A percentile compares a stretch with the other conserved stretches of the same genome.
These are phyloP conservation scores for Squalus acanthias DNA, from an alignment of 2,797 vertebrate genomes.

Conservation along the genomic window DNA sequence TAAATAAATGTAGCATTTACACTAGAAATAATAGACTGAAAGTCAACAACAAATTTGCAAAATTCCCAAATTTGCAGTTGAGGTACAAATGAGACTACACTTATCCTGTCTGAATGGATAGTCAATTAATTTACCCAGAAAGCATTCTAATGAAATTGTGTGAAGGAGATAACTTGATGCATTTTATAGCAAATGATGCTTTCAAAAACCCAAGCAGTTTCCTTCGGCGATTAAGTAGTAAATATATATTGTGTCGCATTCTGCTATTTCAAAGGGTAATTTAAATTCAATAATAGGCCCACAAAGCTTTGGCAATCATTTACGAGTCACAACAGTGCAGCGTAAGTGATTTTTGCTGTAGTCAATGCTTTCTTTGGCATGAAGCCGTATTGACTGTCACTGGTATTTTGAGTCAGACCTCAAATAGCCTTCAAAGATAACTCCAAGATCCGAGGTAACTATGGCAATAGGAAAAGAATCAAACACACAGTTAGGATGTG, in stretches of 20 bases:
- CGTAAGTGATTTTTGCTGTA: slow-evolving; percentile 1
- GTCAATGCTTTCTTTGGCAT: not conserved
- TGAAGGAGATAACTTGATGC: not conserved
- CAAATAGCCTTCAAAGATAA: slow-evolving; percentile 3
- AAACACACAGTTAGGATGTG: not conserved
- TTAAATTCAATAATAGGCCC: slow-evolving; percentile 32
- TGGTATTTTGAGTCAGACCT: not conserved
- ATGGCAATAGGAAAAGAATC: not conserved
- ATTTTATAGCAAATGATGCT: not conserved
- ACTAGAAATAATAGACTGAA: not conserved
- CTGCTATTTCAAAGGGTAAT: not conserved
- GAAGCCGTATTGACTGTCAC: not conserved
- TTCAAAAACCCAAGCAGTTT: slow-evolving; percentile 15
- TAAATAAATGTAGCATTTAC: not conserved
- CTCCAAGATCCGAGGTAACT: not conserved
- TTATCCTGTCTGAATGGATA: slow-evolving; percentile 9
- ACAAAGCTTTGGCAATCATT: slow-evolving; percentile 5
- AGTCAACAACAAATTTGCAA: not conserved
- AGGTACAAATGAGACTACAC: not conserved
- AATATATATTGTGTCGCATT: not conserved
- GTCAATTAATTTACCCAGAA: not conserved
- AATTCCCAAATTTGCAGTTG: not conserved
- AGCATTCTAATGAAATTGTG: not conserved
- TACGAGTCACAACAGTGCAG: not conserved
- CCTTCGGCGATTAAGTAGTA: not conserved